Evolutionary conservation across 2,113 vertebrate species (phyloP).

Genomic region (Vulpes lagopus): DNA sequence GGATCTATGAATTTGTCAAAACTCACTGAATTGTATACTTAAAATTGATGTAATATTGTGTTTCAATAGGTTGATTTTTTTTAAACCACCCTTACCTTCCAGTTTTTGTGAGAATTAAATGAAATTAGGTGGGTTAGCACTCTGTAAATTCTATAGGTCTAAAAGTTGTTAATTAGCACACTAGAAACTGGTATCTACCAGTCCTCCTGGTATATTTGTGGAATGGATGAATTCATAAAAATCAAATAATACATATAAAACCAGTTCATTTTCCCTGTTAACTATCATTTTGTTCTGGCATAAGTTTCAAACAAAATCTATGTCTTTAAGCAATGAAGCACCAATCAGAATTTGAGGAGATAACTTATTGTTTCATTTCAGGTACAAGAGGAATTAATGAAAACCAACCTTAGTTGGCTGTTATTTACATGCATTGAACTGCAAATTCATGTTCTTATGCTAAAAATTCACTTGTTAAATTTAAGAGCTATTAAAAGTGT

Average conservation of each 20-base stretch:
- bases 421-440: constrained; percentile 6
- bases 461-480: constrained; percentile 30
- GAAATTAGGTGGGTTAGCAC: background rate
- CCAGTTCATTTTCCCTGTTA: background rate
- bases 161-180: constrained; percentile 13
- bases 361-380: constrained; percentile 76
- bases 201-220: background rate
- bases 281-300: constrained; percentile 37
- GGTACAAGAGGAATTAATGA: constrained; percentile 72
- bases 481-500: background rate
- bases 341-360: constrained; percentile 71
- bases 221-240: background rate
- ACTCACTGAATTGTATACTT: background rate
- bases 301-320: background rate
- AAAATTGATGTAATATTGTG: background rate
- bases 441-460: background rate
- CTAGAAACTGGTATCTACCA: background rate
- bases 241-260: background rate
- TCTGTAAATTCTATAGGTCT: background rate
- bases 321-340: constrained; percentile 69
- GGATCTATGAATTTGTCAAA: background rate
- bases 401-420: constrained; percentile 14
- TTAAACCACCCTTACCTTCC: background rate
- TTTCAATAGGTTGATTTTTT: background rate
- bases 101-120: constrained; percentile 7